Evolutionary conservation across 2,888 invertebrate genomes (phyloP).

Genomic region (Heliconius aoede): DNA sequence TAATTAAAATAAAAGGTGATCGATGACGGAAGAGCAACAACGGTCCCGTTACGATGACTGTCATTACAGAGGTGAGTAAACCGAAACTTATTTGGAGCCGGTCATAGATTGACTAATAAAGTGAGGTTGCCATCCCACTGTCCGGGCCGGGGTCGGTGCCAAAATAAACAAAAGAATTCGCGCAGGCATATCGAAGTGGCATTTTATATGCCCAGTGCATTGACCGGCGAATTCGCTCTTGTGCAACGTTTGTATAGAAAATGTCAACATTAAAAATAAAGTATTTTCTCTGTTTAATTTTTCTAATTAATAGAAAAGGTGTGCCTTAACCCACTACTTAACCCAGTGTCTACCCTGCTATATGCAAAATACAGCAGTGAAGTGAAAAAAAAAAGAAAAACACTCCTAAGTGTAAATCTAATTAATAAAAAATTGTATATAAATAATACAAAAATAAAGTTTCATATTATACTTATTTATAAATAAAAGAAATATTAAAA

Average conservation of each 20-base stretch:
- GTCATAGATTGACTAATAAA: constrained; percentile 29
- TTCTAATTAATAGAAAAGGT: not conserved
- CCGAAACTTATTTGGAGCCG: constrained; percentile 9
- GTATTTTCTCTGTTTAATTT: not conserved
- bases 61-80: constrained; percentile 26
- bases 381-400: no score
- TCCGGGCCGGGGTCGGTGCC: constrained; percentile 46
- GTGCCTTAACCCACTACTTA: not conserved
- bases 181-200: constrained; percentile 54
- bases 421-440: no score
- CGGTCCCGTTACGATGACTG: constrained; percentile 15
- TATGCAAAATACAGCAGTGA: no score
- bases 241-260: constrained; percentile 58
- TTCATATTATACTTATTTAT: no score
- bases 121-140: constrained; percentile 16
- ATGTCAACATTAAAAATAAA: not conserved
- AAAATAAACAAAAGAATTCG: constrained; percentile 47
- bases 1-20: constrained; percentile 20
- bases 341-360: no score
- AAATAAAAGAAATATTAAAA: no score
- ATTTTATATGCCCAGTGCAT: constrained; percentile 64
- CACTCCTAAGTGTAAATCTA: no score
- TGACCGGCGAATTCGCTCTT: constrained; percentile 68
- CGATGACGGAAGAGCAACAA: constrained; percentile 19
- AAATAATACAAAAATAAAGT: no score